Percentiles rank a stretch among this genome's conserved stretches.
Conservation (phyloP, 2,113 vertebrate genomes). For the Austrofundulus limnaeus region DNA sequence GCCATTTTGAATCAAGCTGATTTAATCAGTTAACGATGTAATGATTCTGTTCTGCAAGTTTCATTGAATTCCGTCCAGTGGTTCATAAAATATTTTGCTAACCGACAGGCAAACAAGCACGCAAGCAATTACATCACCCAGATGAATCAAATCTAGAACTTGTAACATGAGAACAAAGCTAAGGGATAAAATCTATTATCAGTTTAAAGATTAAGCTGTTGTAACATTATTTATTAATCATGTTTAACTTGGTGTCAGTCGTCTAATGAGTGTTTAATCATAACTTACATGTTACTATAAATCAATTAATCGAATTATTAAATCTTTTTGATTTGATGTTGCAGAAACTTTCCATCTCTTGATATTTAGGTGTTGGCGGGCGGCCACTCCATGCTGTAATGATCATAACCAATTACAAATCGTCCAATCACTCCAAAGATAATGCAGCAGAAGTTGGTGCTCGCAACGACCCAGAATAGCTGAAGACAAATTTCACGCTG, state of each 20-base stretch:
- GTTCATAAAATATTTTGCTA: too few relatives aligned
- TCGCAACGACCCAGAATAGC: constrained; percentile 45
- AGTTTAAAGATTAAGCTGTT: neutral
- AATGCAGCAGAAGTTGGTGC: constrained; percentile 50
- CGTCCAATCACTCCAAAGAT: constrained; percentile 52
- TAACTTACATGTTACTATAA: constrained; percentile 6
- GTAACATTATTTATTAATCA: constrained; percentile 16
- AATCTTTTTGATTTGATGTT: constrained; percentile 13
- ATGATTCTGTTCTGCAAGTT: too few relatives aligned
- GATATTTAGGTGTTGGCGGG: constrained; percentile 33
- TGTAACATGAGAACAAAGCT: neutral
- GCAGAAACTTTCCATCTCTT: constrained; percentile 10
- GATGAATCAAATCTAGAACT: neutral
- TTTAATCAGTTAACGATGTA: too few relatives aligned
- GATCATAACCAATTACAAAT: constrained; percentile 63
- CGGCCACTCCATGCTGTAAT: constrained; percentile 50
- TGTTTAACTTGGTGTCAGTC: constrained; percentile 10
- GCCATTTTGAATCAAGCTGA: too few relatives aligned
- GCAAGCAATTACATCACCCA: too few relatives aligned
- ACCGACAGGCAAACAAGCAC: too few relatives aligned
- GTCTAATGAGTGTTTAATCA: constrained; percentile 4
- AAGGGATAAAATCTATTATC: neutral
- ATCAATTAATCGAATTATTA: constrained; percentile 7
- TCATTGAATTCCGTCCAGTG: too few relatives aligned
- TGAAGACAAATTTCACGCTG: constrained; percentile 75